phyloP scores from a whole-genome alignment of 2,888 invertebrate genomes.

The Ommatoiulus sabulosus region DNA sequence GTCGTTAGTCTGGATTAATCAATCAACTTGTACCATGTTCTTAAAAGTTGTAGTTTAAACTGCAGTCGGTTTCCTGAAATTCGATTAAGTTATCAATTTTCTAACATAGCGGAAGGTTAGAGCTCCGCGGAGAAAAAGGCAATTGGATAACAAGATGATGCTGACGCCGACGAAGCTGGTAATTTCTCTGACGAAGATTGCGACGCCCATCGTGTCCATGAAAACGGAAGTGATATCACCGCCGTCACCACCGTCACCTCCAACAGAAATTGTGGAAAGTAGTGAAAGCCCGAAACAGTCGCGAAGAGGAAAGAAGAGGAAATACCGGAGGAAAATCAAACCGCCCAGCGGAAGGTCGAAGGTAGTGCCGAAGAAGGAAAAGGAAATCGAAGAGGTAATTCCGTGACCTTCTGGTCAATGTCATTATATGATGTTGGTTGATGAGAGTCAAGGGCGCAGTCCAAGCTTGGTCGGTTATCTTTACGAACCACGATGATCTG shows the following conservation, averaged over 20 bases:
- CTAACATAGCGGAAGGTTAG: neutral
- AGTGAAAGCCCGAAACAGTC: neutral
- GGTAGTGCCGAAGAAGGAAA: neutral
- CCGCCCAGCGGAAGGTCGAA: neutral
- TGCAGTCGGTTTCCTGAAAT: too few species aligned
- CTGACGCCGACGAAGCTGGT: neutral
- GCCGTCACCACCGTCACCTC: neutral
- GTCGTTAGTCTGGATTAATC: too few species aligned
- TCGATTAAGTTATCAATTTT: neutral
- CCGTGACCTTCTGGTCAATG: too few species aligned
- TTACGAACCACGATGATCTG: too few species aligned
- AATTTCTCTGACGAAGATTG: neutral
- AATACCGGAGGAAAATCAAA: neutral
- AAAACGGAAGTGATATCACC: neutral
- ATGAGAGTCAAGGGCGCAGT: too few species aligned
- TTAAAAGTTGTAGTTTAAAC: too few species aligned
- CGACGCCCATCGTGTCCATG: neutral
- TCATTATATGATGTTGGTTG: too few species aligned
- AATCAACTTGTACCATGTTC: too few species aligned
- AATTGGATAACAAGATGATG: neutral
- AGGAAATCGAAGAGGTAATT: neutral
- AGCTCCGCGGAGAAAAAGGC: neutral
- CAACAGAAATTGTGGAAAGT: neutral
- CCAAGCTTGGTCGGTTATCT: too few species aligned
- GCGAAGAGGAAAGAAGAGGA: neutral